Conservation (phyloP, 2,797 vertebrate genomes). For the Aldrovandia affinis region DNA sequence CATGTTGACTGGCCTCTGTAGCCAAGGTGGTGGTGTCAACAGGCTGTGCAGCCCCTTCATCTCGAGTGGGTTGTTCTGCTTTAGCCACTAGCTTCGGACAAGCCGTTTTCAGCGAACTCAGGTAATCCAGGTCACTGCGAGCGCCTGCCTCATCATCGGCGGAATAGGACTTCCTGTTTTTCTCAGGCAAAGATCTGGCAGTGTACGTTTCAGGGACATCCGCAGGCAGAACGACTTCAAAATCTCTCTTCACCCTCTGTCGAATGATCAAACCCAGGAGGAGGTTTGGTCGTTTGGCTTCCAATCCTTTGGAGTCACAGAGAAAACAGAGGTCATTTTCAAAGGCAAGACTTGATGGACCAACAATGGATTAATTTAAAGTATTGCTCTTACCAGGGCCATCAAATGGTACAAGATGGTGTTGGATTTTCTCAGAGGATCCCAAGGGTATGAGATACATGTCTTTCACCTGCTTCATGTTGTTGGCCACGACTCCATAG, state of each 20-base stretch:
- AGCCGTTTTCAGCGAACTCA: conserved; percentile 81
- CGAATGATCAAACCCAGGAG: conserved; percentile 94
- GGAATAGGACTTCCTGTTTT: conserved; percentile 76
- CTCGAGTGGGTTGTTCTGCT: conserved; percentile 60
- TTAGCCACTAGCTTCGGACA: conserved; percentile 84
- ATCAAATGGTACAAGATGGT: conserved; percentile 98
- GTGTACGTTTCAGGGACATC: conserved; percentile 73
- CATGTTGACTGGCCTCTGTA: conserved; percentile 76
- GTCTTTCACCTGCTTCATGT: conserved; percentile 97
- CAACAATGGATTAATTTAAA: not conserved
- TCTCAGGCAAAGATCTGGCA: conserved; percentile 77
- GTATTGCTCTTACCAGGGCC: conserved; percentile 87
- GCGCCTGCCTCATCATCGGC: conserved; percentile 68
- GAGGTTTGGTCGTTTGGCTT: conserved; percentile 90
- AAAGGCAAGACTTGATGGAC: not conserved
- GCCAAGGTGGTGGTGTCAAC: conserved; percentile 69
- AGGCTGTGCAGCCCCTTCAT: not conserved
- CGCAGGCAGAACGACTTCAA: conserved; percentile 69
- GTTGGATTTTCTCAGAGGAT: conserved; percentile 92
- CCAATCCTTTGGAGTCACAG: conserved; percentile 82
- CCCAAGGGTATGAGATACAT: conserved; percentile 97
- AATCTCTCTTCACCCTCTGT: conserved; percentile 89
- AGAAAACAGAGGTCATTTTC: conserved; percentile 15
- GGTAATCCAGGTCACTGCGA: conserved; percentile 81
- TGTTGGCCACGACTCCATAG: conserved; percentile 97